Base-by-base conservation (phyloP, 2,113 vertebrate genomes). In the Odocoileus hemionus region DNA sequence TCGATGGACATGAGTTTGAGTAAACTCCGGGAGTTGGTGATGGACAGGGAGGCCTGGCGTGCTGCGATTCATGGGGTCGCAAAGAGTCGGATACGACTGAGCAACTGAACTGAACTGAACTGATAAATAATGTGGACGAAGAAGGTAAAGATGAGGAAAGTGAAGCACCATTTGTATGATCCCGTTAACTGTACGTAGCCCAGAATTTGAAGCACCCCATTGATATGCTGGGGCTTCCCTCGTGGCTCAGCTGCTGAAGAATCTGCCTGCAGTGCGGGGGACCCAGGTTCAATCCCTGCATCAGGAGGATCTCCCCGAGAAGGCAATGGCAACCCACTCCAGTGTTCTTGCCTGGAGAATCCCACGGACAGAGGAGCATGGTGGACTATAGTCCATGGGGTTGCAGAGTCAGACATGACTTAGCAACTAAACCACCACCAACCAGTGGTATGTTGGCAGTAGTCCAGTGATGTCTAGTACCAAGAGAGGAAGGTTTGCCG, bases 111-210 rank as follows among this genome's bases (percentile, higher is more conserved):
- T 45, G 45, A 45, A 45, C 45, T 45, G 45, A 45, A 45, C 45
- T 45, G 45, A 4, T 64, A 86, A 57, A 39, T 13, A 2, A 91
- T 89, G 58, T 86, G 76, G 82, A 58, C 54, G 19, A 47, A 86
- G 58, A 91, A 94, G 43, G 82, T 60, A 60, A 64, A 86, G 47
- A 47, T 45, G n/a, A 82, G n/a, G 36, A 36, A 33, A 91, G 96
- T 89, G 61, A 90, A n/a, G 88, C 50, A 33, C n/a, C 6, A 3
- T 97, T 96, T 97, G 30, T 76, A 36, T 76, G 47, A 33, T 76
- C 76, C 74, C 28, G 23, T 67, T 70, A 82, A 82, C 6, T 57
- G 50, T 95, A 64, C n/a, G 85, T 74, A 4, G 47, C 93, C 86
- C 7, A 57, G 88, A 83, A 58, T 96, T 94, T 85, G 94, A 78